Base-by-base conservation (phyloP, 2,113 vertebrate genomes). In the Cynoglossus semilaevis region DNA sequence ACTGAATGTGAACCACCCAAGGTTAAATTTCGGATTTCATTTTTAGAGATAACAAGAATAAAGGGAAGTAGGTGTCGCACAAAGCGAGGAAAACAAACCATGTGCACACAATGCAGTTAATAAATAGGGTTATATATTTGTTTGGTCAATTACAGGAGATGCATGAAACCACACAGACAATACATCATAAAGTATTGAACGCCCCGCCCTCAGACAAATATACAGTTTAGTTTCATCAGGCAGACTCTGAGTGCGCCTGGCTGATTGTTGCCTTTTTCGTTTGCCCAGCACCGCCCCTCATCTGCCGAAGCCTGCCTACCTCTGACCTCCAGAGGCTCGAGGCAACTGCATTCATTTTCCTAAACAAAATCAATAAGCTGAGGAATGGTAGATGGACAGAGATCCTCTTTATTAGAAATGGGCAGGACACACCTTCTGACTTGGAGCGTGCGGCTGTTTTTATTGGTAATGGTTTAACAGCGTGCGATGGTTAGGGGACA, bases 341-440 rank as follows among this genome's bases (percentile, higher is more conserved):
- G 15, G 67, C 42, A 7, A 69, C 83, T 75, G 76, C 72, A 85
- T 85, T 90, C 72, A 88, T 88, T 86, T 87, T 67, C 67, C 79
- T 45, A 75, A 80, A 80, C 77, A 88, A 89, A 90, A 88, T 88
- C 84, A 85, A 88, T 90, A 67, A 57, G 67, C 75, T 7, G 45
- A 63, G 70, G 76, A 74, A 81, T 38, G 48, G 63, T 67, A 74
- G 66, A 45, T 65, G 67, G 76, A 85, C 75, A 79, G 77, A 77
- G 66, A 58, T 63, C 49, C 68, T 72, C 16, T 72, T 89, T 87
- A 88, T 82, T 71, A 43, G 68, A 57, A n/a, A 58, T 17, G 10
- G 51, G 71, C 73, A 45, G 67, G 80, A 81, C 77, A 80, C 82
- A 75, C 76, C 86, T 79, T 73, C 76, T 71, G 63, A 53, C 73